Evolutionary conservation across 2,113 vertebrate genomes (phyloP).

Genomic region (rat (Rattus norvegicus)): DNA sequence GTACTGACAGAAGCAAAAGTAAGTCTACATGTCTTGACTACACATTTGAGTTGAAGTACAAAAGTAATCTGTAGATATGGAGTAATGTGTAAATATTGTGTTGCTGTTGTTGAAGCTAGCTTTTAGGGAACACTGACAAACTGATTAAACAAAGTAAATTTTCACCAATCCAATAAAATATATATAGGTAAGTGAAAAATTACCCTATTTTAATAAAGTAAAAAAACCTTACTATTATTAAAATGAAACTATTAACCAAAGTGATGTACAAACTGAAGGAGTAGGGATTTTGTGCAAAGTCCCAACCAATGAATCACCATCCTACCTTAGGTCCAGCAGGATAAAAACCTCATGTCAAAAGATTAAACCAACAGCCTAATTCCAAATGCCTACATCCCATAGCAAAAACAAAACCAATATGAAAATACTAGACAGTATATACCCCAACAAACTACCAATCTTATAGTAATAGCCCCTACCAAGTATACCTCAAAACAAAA

Average conservation of each 20-base stretch:
- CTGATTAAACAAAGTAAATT: not conserved
- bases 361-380: not conserved
- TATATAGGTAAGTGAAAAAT: not conserved
- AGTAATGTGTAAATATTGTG: not conserved
- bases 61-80: not conserved
- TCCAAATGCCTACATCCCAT: not conserved
- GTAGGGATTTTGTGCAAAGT: not conserved
- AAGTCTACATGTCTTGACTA: not conserved
- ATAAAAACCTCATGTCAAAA: not conserved
- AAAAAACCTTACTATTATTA: not conserved
- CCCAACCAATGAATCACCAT: not conserved
- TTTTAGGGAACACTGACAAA: not conserved
- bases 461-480: not conserved
- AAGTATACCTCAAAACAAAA: not conserved
- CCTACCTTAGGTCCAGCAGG: not conserved
- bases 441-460: not conserved
- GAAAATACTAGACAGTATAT: not conserved
- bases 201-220: not conserved
- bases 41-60: not conserved
- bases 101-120: not conserved
- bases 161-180: not conserved
- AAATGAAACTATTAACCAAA: not conserved
- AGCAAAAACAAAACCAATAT: not conserved
- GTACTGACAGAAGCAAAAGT: not conserved
- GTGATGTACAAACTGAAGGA: too few relatives aligned